A percentile compares a stretch with the other conserved stretches of the same genome.
Evolutionary conservation across 2,797 vertebrate species (phyloP).

Genomic region (Diplodus sargus): DNA sequence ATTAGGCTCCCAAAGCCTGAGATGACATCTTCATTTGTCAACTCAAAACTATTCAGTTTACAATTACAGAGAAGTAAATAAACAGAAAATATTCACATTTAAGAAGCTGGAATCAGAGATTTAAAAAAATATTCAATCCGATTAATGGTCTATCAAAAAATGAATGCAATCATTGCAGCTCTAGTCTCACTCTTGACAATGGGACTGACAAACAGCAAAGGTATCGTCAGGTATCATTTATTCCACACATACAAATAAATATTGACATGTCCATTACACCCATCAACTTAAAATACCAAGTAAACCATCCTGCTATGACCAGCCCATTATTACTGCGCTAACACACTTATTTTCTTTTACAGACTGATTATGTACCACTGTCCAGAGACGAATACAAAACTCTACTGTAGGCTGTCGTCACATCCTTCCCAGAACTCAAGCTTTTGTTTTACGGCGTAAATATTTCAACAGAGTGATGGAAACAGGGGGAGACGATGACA

Average conservation of each 20-base stretch:
- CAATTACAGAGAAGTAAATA: too few species aligned
- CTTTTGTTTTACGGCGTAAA: constrained; percentile 49
- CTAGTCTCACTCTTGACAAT: constrained; percentile 7
- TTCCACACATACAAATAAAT: constrained; percentile 44
- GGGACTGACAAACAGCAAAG: constrained; percentile 2
- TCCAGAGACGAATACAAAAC: constrained; percentile 26
- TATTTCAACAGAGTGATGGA: constrained; percentile 59
- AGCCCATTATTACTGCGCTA: constrained; percentile 32
- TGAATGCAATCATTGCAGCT: too few species aligned
- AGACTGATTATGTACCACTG: constrained; percentile 18
- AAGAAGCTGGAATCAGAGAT: too few species aligned
- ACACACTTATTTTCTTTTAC: constrained; percentile 35
- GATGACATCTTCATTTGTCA: too few species aligned
- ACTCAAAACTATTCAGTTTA: too few species aligned
- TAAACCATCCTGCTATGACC: constrained; percentile 15
- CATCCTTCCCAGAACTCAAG: constrained; percentile 39
- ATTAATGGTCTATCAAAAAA: too few species aligned
- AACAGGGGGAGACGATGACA: constrained; percentile 64
- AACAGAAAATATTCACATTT: too few species aligned
- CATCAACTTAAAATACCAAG: constrained; percentile 35
- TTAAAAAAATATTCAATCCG: too few species aligned
- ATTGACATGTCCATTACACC: constrained; percentile 38
- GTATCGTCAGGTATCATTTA: constrained; percentile 27
- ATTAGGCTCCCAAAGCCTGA: too few species aligned
- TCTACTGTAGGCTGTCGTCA: constrained; percentile 19